phyloP scores from a whole-genome alignment of 2,113 vertebrate species.

The Halichoeres trimaculatus region DNA sequence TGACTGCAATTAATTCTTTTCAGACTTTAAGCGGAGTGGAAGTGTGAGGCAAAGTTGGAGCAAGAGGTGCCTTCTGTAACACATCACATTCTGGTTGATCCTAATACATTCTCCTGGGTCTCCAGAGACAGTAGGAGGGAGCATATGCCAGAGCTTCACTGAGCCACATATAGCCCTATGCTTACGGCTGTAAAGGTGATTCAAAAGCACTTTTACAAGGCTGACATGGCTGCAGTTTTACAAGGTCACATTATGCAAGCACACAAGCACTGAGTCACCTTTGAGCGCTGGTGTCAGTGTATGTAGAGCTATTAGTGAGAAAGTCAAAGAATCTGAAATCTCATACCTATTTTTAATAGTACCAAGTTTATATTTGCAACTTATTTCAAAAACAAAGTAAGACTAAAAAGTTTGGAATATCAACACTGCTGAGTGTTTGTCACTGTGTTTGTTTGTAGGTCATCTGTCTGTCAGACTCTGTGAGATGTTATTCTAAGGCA shows the following conservation, averaged over 20 bases:
- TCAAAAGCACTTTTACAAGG: conserved; percentile 49
- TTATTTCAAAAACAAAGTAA: background rate
- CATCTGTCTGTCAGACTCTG: background rate
- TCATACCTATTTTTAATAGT: background rate
- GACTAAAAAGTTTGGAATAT: background rate
- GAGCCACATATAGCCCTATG: conserved; percentile 47
- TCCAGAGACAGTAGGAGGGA: conserved; percentile 28
- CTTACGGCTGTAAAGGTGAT: conserved; percentile 45
- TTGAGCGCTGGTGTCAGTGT: conserved; percentile 14
- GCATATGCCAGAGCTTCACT: conserved; percentile 47
- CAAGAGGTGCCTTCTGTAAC: conserved; percentile 10
- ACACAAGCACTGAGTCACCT: conserved; percentile 38
- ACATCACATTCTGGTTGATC: conserved; percentile 12
- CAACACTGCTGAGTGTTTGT: background rate
- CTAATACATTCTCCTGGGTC: conserved; percentile 32
- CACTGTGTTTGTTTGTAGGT: background rate
- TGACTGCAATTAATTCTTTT: background rate
- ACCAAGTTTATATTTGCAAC: too few relatives aligned
- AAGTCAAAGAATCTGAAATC: conserved; percentile 5
- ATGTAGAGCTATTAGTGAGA: conserved; percentile 11
- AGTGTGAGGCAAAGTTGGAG: conserved; percentile 11
- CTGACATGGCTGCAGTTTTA: conserved; percentile 29
- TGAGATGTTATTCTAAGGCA: background rate
- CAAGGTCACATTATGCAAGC: conserved; percentile 48
- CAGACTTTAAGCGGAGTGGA: conserved; percentile 11